Evolutionary conservation across 2,113 vertebrate genomes (phyloP), one percentile per base, ranked within the genome.

Genomic region (Telmatochromis brachygnathus): DNA sequence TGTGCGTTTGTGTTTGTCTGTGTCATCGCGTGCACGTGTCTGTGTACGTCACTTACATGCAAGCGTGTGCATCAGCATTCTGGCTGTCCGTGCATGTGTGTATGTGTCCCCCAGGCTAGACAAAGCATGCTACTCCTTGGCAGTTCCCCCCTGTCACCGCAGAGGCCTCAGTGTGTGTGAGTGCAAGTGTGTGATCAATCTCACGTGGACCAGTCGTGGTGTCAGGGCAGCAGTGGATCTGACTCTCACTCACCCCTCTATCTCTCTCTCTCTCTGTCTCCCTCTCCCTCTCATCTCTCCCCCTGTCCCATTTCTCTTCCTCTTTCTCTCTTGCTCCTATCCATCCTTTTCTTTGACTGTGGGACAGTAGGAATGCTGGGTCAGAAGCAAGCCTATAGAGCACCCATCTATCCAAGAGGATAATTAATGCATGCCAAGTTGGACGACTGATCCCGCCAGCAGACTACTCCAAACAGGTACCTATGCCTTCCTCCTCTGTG

Each of bases 141-240:
- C 92, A 91, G 93, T 86, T 87, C 92, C 94, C 92, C 88, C 93
- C 92, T 94, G 94, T 94, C 95, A 91, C 89, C 45, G 93, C 95
- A 90, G 88, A 95, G 96, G 94, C 95, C 96, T 90, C 88, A 75
- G 89, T 86, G 92, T 87, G 93, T 81, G 80, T 62, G 92, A 68
- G 90, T 83, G 94, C 45, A 93, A 86, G 93, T 89, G 94, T 95
- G 95, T 95, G 96, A 96, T 96, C 95, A 96, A 96, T 97, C 96
- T 96, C 96, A 95, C 90, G 86, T 94, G 95, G 95, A 96, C 96
- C 95, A 95, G 95, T 96, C 95, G 93, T 96, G 94, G 96, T 96
- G 96, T 95, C 94, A 95, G 94, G 93, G 91, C 93, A 91, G 94
- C 91, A 93, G 93, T 91, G 94, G 89, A 95, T 95, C 88, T 94